Conservation (phyloP, 2,888 invertebrate genomes). For the Diarsia rubi region DNA sequence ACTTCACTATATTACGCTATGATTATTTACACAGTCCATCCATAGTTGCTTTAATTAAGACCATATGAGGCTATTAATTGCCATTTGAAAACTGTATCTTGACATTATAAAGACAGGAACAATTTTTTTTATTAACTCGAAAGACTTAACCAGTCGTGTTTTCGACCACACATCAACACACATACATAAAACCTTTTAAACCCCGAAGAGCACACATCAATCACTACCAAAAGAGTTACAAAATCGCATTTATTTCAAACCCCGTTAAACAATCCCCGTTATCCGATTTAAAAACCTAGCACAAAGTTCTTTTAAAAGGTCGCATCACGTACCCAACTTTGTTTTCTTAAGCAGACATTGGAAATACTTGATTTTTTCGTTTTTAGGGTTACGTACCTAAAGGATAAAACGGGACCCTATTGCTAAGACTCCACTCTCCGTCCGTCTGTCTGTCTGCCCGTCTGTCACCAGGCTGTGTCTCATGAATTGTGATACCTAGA, state of each 20-base stretch:
- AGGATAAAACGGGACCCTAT: too few relatives aligned
- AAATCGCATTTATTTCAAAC: conserved; percentile 23
- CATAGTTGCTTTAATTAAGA: too few relatives aligned
- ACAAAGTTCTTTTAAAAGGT: conserved; percentile 31
- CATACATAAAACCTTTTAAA: too few relatives aligned
- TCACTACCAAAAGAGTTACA: conserved; percentile 29
- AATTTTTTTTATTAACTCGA: neutral
- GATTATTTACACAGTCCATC: too few relatives aligned
- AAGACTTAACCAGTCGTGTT: neutral
- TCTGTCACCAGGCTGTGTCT: too few relatives aligned
- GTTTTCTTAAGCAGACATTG: conserved; percentile 41
- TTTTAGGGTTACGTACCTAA: conserved; percentile 13
- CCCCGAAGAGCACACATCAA: neutral
- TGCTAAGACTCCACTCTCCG: too few relatives aligned
- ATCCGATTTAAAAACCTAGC: conserved; percentile 40
- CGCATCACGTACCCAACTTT: conserved; percentile 54
- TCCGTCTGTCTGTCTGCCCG: too few relatives aligned
- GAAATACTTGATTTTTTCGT: conserved; percentile 38
- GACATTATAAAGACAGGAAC: neutral
- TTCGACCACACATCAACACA: neutral
- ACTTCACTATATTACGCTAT: too few relatives aligned
- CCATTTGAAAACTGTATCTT: neutral
- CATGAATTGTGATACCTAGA: too few relatives aligned
- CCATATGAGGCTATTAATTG: neutral
- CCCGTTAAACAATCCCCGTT: conserved; percentile 31